phyloP scores from a whole-genome alignment of 2,113 vertebrate species.

The Eurystomus gularis region DNA sequence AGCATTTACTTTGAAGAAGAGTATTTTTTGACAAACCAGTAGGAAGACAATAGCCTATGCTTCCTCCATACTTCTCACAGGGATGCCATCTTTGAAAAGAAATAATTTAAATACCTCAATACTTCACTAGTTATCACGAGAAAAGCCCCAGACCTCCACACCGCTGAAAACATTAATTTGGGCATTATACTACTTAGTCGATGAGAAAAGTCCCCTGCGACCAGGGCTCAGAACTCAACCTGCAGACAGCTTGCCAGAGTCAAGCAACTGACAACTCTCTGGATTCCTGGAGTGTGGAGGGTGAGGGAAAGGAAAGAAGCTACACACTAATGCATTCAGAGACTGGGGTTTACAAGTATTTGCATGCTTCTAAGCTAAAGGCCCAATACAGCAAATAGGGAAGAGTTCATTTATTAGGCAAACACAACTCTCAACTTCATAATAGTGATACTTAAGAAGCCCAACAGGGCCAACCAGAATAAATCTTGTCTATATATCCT shows the following conservation, averaged over 20 bases:
- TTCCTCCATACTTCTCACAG: background rate
- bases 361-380: background rate
- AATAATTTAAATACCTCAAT: background rate
- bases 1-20: background rate
- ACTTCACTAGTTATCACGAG: background rate
- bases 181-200: background rate
- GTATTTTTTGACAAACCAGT: background rate
- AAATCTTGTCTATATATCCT: background rate
- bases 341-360: background rate
- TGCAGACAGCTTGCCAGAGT: background rate
- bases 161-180: background rate
- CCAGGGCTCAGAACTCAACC: background rate
- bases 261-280: background rate
- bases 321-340: background rate
- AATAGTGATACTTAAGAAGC: background rate
- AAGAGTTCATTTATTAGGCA: background rate
- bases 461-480: conserved; percentile 12
- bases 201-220: background rate
- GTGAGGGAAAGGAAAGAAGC: rapidly evolving
- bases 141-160: background rate
- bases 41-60: background rate
- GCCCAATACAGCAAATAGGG: background rate
- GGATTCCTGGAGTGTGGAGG: background rate
- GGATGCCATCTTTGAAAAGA: background rate
- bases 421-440: background rate